Evolutionary conservation across 1,140 invertebrate species (phyloP), one percentile per base, ranked within the genome.

Genomic region (Leguminivora glycinivorella): DNA sequence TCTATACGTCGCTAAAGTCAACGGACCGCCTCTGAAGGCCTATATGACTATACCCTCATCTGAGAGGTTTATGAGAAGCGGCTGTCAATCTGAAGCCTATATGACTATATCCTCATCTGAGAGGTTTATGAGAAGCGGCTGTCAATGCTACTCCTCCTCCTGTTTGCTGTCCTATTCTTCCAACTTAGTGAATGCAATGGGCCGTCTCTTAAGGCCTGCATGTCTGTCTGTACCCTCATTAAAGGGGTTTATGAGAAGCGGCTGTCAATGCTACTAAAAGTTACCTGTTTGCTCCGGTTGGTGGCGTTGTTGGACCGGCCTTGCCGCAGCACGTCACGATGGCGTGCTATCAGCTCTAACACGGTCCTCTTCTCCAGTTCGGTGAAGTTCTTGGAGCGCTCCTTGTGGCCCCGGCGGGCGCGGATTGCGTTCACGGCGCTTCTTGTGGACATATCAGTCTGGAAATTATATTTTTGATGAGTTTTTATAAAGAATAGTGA

Each of bases 231-330:
- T n/a, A n/a, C n/a, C n/a, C n/a, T n/a, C n/a, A n/a, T n/a, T n/a
- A n/a, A n/a, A n/a, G n/a, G n/a, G n/a, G n/a, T n/a, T n/a, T n/a
- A n/a, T n/a, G n/a, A n/a, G n/a, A n/a, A n/a, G n/a, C n/a, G n/a
- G n/a, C n/a, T 29, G 26, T 29, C 26, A 29, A n/a, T n/a, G n/a
- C n/a, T 29, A 29, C 5, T 29, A 29, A 5, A 29, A 34, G 31
- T 34, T 34, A 34, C 31, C 31, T 34, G 31, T 10, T 92, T 92
- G 77, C 87, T 92, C 69, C 89, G 81, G 77, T 92, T 92, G 75
- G 90, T 92, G 60, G 91, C 91, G 83, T 91, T 92, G 79, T 92
- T 92, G 75, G 89, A 90, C 66, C 91, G 81, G 2, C 91, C 91
- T 83, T 92, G 91, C 14, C 89, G 80, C 69, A 92, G 80, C 71